A percentile compares a stretch with the other conserved stretches of the same genome.
phyloP scores from a whole-genome alignment of 23 tunicate species.

The Botrylloides violaceus region DNA sequence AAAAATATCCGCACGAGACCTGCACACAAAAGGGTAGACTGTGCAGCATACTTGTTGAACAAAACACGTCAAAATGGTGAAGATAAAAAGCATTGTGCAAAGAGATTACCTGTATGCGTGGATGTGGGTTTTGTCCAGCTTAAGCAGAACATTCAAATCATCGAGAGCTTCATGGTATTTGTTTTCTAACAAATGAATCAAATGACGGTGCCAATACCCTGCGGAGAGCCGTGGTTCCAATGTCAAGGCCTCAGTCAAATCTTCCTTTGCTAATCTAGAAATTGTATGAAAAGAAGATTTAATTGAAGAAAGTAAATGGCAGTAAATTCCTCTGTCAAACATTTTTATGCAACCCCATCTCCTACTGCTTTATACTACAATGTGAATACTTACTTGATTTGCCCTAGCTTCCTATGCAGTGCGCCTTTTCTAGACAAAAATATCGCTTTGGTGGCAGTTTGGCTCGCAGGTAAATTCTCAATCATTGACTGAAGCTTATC shows the following conservation, averaged over 20 bases:
- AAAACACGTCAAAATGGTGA: background rate
- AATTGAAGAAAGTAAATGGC: background rate
- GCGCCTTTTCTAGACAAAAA: constrained; percentile 53
- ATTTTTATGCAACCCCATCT: background rate
- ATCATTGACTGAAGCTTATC: constrained; percentile 30
- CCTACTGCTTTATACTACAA: background rate
- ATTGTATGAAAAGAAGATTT: background rate
- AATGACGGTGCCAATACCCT: constrained; percentile 95
- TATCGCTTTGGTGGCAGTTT: constrained; percentile 41
- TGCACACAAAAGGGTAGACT: too few relatives aligned
- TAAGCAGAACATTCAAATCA: constrained; percentile 62
- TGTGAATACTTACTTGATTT: constrained; percentile 42
- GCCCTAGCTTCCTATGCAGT: constrained; percentile 70
- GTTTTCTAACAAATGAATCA: constrained; percentile 39
- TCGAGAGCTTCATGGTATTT: constrained; percentile 80
- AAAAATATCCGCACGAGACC: constrained; percentile 79
- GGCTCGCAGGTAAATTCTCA: constrained; percentile 1
- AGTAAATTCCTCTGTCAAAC: background rate
- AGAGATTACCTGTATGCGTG: constrained; percentile 62
- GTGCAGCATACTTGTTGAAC: background rate
- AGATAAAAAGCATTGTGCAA: background rate
- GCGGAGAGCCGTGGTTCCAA: constrained; percentile 48
- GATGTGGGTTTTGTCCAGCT: constrained; percentile 43
- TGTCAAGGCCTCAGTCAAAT: constrained; percentile 50
- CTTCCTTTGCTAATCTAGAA: constrained; percentile 45